phyloP scores from a whole-genome alignment of 23 tunicate species.

The Trididemnum miniatum region DNA sequence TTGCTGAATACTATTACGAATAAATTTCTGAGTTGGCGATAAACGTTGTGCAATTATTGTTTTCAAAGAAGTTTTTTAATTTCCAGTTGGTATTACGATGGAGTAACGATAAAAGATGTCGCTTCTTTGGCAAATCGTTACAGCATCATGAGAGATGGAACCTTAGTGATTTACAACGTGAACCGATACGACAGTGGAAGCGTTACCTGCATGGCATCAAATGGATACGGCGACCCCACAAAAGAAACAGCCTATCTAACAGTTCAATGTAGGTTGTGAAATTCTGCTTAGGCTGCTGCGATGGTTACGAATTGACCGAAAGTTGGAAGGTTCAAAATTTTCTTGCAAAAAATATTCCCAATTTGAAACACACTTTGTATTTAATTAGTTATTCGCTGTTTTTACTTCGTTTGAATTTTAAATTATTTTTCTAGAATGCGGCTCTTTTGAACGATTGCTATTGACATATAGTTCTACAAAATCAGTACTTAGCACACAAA shows the following conservation, averaged over 20 bases:
- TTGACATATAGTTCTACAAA: too few relatives aligned
- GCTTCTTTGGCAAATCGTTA: constrained; percentile 21
- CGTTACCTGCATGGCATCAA: constrained; percentile 68
- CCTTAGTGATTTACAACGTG: constrained; percentile 51
- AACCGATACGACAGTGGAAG: constrained; percentile 46
- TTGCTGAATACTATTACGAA: too few relatives aligned
- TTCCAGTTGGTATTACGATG: constrained; percentile 79
- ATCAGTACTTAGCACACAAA: too few relatives aligned
- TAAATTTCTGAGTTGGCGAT: not conserved
- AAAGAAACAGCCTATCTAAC: constrained; percentile 58
- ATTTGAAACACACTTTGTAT: too few relatives aligned
- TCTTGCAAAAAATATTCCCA: too few relatives aligned
- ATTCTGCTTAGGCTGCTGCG: too few relatives aligned
- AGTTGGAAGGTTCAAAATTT: too few relatives aligned
- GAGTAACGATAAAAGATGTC: not conserved
- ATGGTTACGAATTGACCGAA: too few relatives aligned
- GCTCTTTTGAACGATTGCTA: too few relatives aligned
- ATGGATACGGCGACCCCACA: constrained; percentile 64
- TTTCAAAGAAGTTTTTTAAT: not conserved
- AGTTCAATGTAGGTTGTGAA: constrained; percentile 80
- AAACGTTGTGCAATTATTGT: not conserved
- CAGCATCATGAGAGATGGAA: constrained; percentile 37
- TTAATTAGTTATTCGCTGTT: too few relatives aligned
- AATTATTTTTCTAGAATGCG: too few relatives aligned
- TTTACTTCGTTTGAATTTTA: too few relatives aligned